Evolutionary conservation across 2,113 vertebrate species (phyloP).

Genomic region (Tragulus kanchil): DNA sequence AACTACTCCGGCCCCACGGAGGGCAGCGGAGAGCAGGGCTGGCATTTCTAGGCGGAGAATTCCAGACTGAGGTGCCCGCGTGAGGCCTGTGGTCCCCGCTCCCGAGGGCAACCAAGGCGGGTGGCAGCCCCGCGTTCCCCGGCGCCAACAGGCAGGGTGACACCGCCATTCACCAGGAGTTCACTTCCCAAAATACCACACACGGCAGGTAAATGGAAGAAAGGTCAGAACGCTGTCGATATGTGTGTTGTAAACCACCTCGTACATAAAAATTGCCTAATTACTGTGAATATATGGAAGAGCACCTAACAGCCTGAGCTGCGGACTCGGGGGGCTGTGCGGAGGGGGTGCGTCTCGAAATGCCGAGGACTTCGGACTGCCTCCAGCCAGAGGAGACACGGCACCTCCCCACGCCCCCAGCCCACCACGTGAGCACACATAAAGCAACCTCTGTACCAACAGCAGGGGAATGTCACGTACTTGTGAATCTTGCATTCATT

Average conservation of each 20-base stretch:
- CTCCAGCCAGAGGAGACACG: neutral
- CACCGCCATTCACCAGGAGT: conserved; percentile 68
- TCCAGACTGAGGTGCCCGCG: neutral
- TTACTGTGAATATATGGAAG: conserved; percentile 26
- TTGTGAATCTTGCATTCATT: conserved; percentile 49
- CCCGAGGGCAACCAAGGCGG: neutral
- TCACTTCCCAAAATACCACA: conserved; percentile 80
- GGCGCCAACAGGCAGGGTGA: neutral
- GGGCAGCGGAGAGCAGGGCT: neutral
- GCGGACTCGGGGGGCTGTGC: neutral
- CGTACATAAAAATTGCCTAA: conserved; percentile 76
- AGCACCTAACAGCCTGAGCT: neutral
- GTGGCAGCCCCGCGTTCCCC: conserved; percentile 17
- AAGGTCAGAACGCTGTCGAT: conserved; percentile 67
- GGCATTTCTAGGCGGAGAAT: conserved; percentile 70
- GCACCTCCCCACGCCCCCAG: neutral
- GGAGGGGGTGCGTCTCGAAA: fast-evolving
- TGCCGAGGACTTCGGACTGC: neutral
- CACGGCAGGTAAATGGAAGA: conserved; percentile 55
- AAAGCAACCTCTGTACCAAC: neutral
- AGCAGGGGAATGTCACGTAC: neutral
- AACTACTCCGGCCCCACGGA: neutral
- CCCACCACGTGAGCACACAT: fast-evolving
- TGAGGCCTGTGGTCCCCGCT: neutral
- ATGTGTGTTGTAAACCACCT: neutral